Evolutionary conservation across 2,797 vertebrate genomes (phyloP), one percentile per base, ranked within the genome.

Genomic region (Mus spretus): DNA sequence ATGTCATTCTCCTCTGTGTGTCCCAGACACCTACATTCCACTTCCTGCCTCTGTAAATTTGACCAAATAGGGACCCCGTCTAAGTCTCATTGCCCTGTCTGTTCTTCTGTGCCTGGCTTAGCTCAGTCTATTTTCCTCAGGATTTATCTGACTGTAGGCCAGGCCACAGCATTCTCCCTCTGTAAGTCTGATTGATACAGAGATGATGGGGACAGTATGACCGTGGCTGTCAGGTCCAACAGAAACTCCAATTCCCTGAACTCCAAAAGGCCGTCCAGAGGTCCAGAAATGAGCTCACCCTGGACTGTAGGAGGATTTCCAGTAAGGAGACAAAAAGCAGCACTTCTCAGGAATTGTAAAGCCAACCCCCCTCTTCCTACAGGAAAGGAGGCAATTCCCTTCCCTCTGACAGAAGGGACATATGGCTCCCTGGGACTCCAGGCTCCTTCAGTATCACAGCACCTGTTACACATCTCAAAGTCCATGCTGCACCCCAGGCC

Each of bases 31-130:
- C 77, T 26, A 22, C 34, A 2, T 26, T 81, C 65, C 34, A 13
- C n/a, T 11, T 24, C 55, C 26, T 10, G 1, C 11, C 57, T 2
- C 75, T 44, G 17, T 2, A 22, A 55, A 50, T 11, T 4, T 24
- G 63, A 83, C 22, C 11, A 0, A n/a, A 31, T 10, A 2, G 37
- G 22, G 5, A 10, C 72, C 37, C 53, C 14, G 4, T 1, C 0
- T 44, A 55, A 19, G 5, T 9, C 7, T 6, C 13, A 20, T 40
- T 14, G 2, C 0, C 7, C 1, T 4, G 5, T 19, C 6, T n/a
- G 70, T 65, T 55, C 28, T 86, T 28, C 15, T 7, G 31, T 40
- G 57, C 37, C 37, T 34, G 31, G 22, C 17, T 80, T 47, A 8
- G 79, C 44, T 75, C 65, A 53, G 14, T 1, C 4, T 3, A 53